Percentiles rank a stretch among this genome's conserved stretches.
These are phyloP conservation scores for Yponomeuta plumbellus DNA, from an alignment of 2,888 invertebrate species.

Conservation along the genomic window DNA sequence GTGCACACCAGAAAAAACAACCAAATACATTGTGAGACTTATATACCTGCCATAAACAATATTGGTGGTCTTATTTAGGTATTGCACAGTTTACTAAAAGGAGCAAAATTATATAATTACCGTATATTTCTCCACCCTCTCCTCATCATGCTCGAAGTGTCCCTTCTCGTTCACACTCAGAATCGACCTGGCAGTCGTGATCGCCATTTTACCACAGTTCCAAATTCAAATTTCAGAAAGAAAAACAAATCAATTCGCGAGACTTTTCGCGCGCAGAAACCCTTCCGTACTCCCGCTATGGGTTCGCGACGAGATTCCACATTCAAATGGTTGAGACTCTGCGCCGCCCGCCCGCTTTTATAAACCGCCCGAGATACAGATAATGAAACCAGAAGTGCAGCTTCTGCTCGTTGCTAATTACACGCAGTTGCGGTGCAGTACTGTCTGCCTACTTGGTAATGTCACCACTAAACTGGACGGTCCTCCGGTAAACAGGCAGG, in stretches of 20 bases:
- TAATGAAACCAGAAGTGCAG: background rate
- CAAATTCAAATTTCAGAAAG: slow-evolving; percentile 29
- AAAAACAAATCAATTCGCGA: slow-evolving; percentile 35
- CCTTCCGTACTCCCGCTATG: slow-evolving; percentile 54
- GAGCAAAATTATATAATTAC: slow-evolving; percentile 35
- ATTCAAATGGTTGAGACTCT: slow-evolving; percentile 67
- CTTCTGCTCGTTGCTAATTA: background rate
- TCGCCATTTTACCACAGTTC: slow-evolving; percentile 49
- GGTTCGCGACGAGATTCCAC: slow-evolving; percentile 68
- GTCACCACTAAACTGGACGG: too few relatives aligned
- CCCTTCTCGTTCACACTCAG: slow-evolving; percentile 62
- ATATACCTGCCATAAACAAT: too few relatives aligned
- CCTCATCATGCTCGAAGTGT: slow-evolving; percentile 63
- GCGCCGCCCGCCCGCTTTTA: slow-evolving; percentile 55
- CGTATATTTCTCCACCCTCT: slow-evolving; percentile 65
- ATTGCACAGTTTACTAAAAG: too few relatives aligned
- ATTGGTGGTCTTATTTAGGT: too few relatives aligned
- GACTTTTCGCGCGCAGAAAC: slow-evolving; percentile 54
- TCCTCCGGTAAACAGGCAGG: too few relatives aligned
- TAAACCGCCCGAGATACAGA: slow-evolving; percentile 47
- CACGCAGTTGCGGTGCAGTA: background rate
- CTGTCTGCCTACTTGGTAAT: too few relatives aligned
- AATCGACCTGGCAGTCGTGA: slow-evolving; percentile 61
- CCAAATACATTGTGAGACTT: too few relatives aligned
- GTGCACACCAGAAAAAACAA: too few relatives aligned